Evolutionary conservation across 1,140 invertebrate species (phyloP), one percentile per base, ranked within the genome.

Genomic region (Tetramorium alpestre): DNA sequence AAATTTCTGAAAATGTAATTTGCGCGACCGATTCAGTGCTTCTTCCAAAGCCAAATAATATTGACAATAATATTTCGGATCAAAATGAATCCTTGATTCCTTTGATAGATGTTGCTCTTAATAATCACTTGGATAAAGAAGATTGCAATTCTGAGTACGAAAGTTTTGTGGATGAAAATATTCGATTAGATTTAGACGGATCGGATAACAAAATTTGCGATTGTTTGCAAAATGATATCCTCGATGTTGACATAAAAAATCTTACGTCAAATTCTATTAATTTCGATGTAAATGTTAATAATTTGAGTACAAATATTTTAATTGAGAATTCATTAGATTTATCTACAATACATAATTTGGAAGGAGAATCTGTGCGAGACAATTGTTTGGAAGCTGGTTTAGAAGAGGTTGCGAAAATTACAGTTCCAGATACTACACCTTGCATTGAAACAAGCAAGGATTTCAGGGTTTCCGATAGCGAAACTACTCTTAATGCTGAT

Each of bases 401-500:
- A 16, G 47, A 60, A 25, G 58, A 73, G 47, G n/a, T 89, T 89
- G 75, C 87, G 60, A 84, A 44, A 89, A 76, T 85, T 90, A 88
- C 81, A 76, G 67, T 90, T 70, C 89, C 93, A 28, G 92, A 94
- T 87, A 90, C 91, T 65, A 91, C 91, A 69, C 90, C 88, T 38
- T 86, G 60, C 70, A 67, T 58, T 77, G 56, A 47, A 56, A 22
- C 28, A 70, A 87, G n/a, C 73, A 80, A 82, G 41, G 16, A 73
- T 85, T 77, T 11, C 56, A 44, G 49, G 22, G 73, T 75, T 56
- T 62, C 33, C 60, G 65, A 81, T 62, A 73, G 49, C 65, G 75
- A 87, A 80, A 86, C 86, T 22, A 84, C 51, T 65, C 7, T 78
- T 11, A 82, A 22, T 80, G 18, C 47, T 41, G 88, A 93, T 22